Evolutionary conservation across 2,888 invertebrate genomes (phyloP), one percentile per base, ranked within the genome.

Genomic region (Pachycephus smyrnensis): DNA sequence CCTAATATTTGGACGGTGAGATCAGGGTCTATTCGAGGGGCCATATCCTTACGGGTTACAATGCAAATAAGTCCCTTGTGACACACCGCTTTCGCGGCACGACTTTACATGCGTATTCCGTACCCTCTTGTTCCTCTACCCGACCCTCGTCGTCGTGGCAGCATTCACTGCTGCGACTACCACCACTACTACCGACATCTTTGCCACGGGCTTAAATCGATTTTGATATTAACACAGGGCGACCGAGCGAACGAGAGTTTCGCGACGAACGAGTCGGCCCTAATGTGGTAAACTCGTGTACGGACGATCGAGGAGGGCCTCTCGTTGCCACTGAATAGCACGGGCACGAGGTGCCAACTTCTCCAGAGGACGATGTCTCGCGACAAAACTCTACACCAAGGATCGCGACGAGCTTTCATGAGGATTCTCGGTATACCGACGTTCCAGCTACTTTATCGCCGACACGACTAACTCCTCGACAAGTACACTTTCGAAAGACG

Each of bases 221-320:
- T 81, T 76, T 75, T 77, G 79, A 78, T 74, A 81, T 79, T 81
- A 81, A 79, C 79, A 75, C 75, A 76, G 73, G 73, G 78, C 81
- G 76, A 80, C 68, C 79, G 77, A 76, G 79, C 79, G 77, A 76
- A 76, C 79, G 37, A 79, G 71, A 80, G 40, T 74, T 73, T 74
- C 73, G 78, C 73, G 69, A 73, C 69, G n/a, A 69, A 23, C 6
- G 30, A 71, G 71, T 23, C 23, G 2, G 23, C 32, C 32, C 12
- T 30, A 71, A 71, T 11, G 71, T 31, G 23, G 9, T 55, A 23
- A 2, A 23, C 55, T 55, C 9, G 55, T 23, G 9, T 23, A 55
- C 23, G 2, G 23, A 23, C 55, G 23, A 6, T 40, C 55, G 2
- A 55, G 9, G 55, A 55, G 23, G 55, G 9, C 55, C 55, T 1